A percentile compares a stretch with the other conserved stretches of the same genome.
These are phyloP conservation scores for Serrognathus titanus DNA, from an alignment of 2,888 invertebrate species.

Conservation along the genomic window DNA sequence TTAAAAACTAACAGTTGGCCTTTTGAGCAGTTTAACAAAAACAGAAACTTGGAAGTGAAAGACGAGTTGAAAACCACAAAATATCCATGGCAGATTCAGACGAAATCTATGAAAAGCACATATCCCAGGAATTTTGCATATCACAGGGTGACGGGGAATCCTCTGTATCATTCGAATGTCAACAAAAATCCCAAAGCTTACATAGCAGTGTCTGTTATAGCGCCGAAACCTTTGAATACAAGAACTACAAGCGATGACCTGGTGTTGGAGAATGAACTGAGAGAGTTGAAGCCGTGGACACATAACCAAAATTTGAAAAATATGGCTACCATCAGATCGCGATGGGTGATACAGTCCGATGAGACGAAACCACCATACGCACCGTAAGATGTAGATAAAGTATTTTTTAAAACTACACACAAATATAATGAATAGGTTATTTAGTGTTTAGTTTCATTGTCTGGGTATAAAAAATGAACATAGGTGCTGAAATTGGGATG, in stretches of 20 bases:
- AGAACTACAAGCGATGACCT: slow-evolving; percentile 32
- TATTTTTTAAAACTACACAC: slow-evolving; percentile 2
- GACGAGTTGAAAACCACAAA: slow-evolving; percentile 19
- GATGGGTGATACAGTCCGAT: slow-evolving; percentile 40
- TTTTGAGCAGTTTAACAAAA: slow-evolving; percentile 16
- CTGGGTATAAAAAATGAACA: slow-evolving; percentile 6
- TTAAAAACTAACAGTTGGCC: slow-evolving; percentile 23
- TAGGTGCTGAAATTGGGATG: background rate
- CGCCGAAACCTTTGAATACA: slow-evolving; percentile 38
- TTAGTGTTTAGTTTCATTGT: slow-evolving; percentile 8
- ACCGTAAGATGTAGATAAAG: slow-evolving; percentile 19
- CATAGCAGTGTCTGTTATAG: slow-evolving; percentile 48
- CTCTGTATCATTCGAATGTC: slow-evolving; percentile 33
- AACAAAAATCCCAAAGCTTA: slow-evolving; percentile 47
- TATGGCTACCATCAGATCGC: slow-evolving; percentile 40
- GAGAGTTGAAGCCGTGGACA: slow-evolving; percentile 47
- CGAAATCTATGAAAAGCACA: slow-evolving; percentile 28
- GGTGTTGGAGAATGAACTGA: slow-evolving; percentile 43
- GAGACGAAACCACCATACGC: slow-evolving; percentile 13
- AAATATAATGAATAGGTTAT: background rate
- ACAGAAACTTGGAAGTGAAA: slow-evolving; percentile 12
- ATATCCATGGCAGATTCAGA: slow-evolving; percentile 27
- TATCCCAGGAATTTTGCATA: slow-evolving; percentile 47
- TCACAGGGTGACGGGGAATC: slow-evolving; percentile 46
- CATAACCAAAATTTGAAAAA: slow-evolving; percentile 41